Evolutionary conservation across 2,888 invertebrate species (phyloP).

Genomic region (Lepetodrilus schrolli): DNA sequence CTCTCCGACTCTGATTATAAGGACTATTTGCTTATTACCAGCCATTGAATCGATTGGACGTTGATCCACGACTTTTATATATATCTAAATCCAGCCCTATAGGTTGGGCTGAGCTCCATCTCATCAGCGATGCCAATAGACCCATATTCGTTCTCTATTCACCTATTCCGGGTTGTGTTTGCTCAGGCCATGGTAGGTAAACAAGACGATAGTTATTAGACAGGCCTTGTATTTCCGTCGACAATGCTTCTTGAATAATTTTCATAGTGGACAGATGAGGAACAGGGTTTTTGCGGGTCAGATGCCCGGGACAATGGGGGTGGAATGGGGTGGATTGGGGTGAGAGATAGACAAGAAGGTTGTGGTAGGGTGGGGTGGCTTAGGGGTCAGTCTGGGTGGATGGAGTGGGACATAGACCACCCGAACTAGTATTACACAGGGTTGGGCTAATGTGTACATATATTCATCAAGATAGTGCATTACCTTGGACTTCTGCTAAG

Average conservation of each 20-base stretch:
- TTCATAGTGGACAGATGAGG: background rate
- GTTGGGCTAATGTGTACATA: too few species aligned
- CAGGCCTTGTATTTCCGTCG: background rate
- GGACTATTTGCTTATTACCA: background rate
- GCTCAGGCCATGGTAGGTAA: conserved; percentile 31
- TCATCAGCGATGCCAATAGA: background rate
- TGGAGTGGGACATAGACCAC: too few species aligned
- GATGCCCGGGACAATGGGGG: too few species aligned
- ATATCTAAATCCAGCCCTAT: background rate
- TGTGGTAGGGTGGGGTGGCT: background rate
- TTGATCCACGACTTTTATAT: background rate
- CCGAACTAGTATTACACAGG: too few species aligned
- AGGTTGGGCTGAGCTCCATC: background rate
- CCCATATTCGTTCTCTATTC: background rate
- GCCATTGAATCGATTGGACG: background rate
- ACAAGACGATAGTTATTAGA: conserved; percentile 35
- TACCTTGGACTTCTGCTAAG: too few species aligned
- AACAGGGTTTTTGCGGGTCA: background rate
- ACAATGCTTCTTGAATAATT: conserved; percentile 1
- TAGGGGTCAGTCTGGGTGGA: background rate
- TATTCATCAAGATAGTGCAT: too few species aligned
- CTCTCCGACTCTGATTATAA: background rate
- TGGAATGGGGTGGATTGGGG: background rate
- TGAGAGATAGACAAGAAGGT: conserved; percentile 18
- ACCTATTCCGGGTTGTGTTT: conserved; percentile 18